A percentile compares a stretch with the other conserved stretches of the same genome.
These are phyloP conservation scores for Streptopelia turtur DNA, from an alignment of 2,797 vertebrate genomes.

Conservation along the genomic window DNA sequence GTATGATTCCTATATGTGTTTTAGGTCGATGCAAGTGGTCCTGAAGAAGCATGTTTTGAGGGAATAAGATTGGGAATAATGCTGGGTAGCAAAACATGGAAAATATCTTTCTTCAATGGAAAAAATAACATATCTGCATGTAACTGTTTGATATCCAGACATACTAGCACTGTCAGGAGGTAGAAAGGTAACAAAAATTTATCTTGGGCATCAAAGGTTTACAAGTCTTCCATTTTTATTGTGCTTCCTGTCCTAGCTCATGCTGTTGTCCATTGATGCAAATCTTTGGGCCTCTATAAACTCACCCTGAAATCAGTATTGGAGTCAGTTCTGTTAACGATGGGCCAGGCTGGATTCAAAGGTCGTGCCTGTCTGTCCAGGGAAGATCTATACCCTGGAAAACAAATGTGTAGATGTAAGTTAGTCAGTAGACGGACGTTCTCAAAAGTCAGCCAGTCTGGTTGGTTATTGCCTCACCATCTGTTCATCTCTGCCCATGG, in stretches of 20 bases:
- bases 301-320: not conserved
- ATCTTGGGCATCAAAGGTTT: not conserved
- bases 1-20: not conserved
- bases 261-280: rapidly evolving
- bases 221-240: not conserved
- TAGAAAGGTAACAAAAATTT: not conserved
- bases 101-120: not conserved
- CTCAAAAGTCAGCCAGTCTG: not conserved
- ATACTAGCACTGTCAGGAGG: not conserved
- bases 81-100: not conserved
- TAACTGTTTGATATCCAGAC: not conserved
- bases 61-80: not conserved
- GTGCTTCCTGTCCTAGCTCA: not conserved
- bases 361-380: not conserved
- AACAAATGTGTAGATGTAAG: not conserved
- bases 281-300: not conserved
- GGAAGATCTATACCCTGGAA: not conserved
- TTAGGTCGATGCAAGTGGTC: not conserved
- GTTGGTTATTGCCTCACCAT: not conserved
- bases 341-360: not conserved
- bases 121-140: not conserved
- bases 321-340: not conserved
- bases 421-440: not conserved
- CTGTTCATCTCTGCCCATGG: not conserved
- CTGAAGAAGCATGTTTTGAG: not conserved